Conservation (phyloP, 2,888 invertebrate genomes). For the Linnaemya vulpina region DNA sequence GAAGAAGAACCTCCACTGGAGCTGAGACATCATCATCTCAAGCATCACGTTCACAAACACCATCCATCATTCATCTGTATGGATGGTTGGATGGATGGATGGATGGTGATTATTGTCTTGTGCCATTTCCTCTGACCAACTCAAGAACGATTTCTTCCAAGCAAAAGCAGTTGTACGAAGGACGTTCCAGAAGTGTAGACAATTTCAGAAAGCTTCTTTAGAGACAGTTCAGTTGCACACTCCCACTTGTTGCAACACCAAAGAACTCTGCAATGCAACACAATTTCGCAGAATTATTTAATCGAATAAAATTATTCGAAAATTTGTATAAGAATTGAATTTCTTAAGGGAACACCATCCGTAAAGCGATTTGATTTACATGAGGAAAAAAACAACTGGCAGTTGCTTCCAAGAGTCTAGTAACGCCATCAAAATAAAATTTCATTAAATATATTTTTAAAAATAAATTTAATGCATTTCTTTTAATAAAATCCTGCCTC, state of each 20-base stretch:
- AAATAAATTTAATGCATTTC: too few species aligned
- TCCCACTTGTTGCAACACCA: not conserved
- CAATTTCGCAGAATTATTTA: too few species aligned
- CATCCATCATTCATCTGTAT: slow-evolving; percentile 31
- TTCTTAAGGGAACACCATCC: too few species aligned
- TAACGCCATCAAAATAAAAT: too few species aligned
- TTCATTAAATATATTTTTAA: too few species aligned
- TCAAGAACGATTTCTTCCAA: slow-evolving; percentile 6
- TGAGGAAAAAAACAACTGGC: too few species aligned
- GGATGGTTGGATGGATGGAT: slow-evolving; percentile 26
- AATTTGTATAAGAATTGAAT: too few species aligned
- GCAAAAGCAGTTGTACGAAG: slow-evolving; percentile 1
- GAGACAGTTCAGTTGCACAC: not conserved
- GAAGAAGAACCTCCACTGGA: not conserved
- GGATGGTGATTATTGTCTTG: slow-evolving; percentile 47
- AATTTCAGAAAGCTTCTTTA: not conserved
- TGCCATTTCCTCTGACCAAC: slow-evolving; percentile 33
- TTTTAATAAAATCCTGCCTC: not conserved
- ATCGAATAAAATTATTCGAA: not conserved
- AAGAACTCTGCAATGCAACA: too few species aligned
- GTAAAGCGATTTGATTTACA: too few species aligned
- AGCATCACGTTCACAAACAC: slow-evolving; percentile 32
- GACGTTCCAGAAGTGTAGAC: not conserved
- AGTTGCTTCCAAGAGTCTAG: too few species aligned
- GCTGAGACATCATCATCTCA: slow-evolving; percentile 16